Evolutionary conservation across 1,140 invertebrate species (phyloP).

Genomic region (Steinernema feltiae): DNA sequence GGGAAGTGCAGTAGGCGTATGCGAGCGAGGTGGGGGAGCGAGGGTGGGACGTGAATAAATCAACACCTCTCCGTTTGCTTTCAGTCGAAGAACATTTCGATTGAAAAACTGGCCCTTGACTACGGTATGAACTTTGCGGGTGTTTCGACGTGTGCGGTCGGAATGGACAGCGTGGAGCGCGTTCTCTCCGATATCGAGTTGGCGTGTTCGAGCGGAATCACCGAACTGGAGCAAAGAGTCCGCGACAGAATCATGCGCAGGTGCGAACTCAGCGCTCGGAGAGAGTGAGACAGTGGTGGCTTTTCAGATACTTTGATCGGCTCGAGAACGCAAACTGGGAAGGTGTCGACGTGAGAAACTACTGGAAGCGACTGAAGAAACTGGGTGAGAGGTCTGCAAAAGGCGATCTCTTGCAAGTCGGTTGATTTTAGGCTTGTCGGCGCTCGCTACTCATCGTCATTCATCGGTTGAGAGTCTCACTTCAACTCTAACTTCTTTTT

Average conservation of each 20-base stretch:
- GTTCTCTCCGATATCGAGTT: constrained; percentile 65
- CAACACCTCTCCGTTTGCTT: constrained; percentile 24
- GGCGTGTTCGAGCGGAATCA: constrained; percentile 9
- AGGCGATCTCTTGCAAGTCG: neutral
- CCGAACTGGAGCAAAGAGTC: constrained; percentile 65
- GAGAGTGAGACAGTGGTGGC: neutral
- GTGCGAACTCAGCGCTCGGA: neutral
- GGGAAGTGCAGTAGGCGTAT: neutral
- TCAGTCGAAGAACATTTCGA: constrained; percentile 66
- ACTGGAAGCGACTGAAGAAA: constrained; percentile 37
- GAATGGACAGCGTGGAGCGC: constrained; percentile 66
- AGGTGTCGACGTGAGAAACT: constrained; percentile 30
- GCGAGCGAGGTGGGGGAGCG: neutral
- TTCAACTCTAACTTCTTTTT: constrained; percentile 31
- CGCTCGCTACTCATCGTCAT: constrained; percentile 32
- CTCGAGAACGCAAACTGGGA: constrained; percentile 44
- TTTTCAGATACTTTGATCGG: constrained; percentile 37
- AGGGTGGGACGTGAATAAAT: neutral
- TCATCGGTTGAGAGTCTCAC: constrained; percentile 32
- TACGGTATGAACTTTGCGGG: constrained; percentile 62
- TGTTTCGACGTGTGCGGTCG: constrained; percentile 67
- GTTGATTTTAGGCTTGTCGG: constrained; percentile 20
- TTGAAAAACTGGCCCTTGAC: constrained; percentile 70
- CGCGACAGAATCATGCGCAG: constrained; percentile 38
- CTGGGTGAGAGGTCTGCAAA: constrained; percentile 11